phyloP scores from a whole-genome alignment of 2,888 invertebrate species.

The Lepetodrilus schrolli region DNA sequence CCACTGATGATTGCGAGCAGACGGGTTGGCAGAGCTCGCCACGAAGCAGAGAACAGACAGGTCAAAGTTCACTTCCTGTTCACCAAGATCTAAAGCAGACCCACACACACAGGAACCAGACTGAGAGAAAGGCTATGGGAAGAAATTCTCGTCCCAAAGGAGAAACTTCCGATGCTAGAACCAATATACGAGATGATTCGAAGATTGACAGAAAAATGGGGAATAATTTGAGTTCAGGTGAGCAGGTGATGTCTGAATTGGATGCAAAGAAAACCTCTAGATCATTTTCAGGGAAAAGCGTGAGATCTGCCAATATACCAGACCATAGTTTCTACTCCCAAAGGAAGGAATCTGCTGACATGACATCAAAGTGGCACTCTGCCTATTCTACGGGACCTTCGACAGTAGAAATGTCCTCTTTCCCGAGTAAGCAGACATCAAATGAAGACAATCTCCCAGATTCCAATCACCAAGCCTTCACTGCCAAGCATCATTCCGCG shows the following conservation, averaged over 20 bases:
- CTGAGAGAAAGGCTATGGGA: not conserved
- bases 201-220: not conserved
- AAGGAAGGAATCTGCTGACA: conserved; percentile 47
- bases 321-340: conserved; percentile 50
- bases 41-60: too few species aligned
- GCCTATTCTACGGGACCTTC: conserved; percentile 41
- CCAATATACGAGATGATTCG: not conserved
- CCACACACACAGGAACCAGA: not conserved
- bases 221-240: too few species aligned
- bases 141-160: not conserved
- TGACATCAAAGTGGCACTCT: conserved; percentile 51
- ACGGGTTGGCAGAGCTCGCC: not conserved
- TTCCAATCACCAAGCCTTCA: not conserved
- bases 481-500: not conserved
- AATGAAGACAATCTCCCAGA: conserved; percentile 12
- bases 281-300: conserved; percentile 8
- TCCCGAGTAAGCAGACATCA: conserved; percentile 24
- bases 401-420: conserved; percentile 18
- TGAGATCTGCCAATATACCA: conserved; percentile 38
- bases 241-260: not conserved
- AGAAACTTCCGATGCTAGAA: not conserved
- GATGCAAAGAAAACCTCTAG: not conserved
- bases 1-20: not conserved
- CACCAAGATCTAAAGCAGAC: too few species aligned
- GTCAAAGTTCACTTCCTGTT: too few species aligned